Evolutionary conservation across 2,113 vertebrate genomes (phyloP).

Genomic region (Mugil cephalus): DNA sequence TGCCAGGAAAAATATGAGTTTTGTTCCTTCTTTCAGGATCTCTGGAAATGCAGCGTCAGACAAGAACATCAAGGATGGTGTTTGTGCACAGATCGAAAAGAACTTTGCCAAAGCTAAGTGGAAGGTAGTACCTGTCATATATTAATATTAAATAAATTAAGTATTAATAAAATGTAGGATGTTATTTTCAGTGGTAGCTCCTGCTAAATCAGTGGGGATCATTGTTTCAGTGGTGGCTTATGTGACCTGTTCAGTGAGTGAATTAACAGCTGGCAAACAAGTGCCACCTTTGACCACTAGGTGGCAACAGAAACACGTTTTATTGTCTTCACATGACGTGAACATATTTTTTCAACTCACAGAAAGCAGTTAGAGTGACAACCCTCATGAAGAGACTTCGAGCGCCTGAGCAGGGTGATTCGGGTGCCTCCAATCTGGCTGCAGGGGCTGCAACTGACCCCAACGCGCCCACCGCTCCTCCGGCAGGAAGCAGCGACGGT

Average conservation of each 20-base stretch:
- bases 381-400: conserved; percentile 97
- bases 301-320: too few relatives aligned
- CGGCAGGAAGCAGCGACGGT: conserved; percentile 35
- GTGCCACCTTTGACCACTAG: too few relatives aligned
- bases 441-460: conserved; percentile 71
- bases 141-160: not conserved
- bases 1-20: not conserved
- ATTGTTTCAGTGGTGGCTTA: too few relatives aligned
- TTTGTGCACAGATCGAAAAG: conserved; percentile 98
- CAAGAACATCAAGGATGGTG: conserved; percentile 98
- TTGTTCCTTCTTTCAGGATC: conserved; percentile 86
- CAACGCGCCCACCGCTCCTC: conserved; percentile 62
- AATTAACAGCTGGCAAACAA: too few relatives aligned
- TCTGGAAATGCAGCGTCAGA: conserved; percentile 98
- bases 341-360: conserved; percentile 27
- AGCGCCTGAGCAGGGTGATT: conserved; percentile 89
- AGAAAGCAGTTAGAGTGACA: conserved; percentile 98
- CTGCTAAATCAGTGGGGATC: too few relatives aligned
- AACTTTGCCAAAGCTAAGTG: conserved; percentile 98
- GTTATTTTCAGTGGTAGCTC: not conserved
- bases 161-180: conserved; percentile 9
- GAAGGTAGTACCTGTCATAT: conserved; percentile 87
- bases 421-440: conserved; percentile 71
- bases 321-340: too few relatives aligned
- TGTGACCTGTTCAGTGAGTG: too few relatives aligned